Base-by-base conservation (phyloP, 1,140 invertebrate species). In the Diplogasteroides magnus region DNA sequence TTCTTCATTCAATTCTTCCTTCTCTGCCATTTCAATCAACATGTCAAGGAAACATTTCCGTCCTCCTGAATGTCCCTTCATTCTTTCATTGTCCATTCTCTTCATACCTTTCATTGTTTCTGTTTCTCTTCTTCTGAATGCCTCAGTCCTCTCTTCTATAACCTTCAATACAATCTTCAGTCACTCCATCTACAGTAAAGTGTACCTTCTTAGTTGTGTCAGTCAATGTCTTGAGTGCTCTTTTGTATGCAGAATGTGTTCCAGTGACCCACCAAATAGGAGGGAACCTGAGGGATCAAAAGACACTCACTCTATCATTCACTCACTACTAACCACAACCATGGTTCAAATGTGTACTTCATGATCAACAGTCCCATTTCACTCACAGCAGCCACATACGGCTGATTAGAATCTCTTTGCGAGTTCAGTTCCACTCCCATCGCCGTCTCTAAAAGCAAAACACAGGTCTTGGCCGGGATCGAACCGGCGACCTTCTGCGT, bases 21-120 rank as follows among this genome's bases (percentile, higher is more conserved):
- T 14, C 3, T 31, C 89, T 25, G 90, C 88, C 56, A 89, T 89
- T 83, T 92, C 90, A 29, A 96, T 87, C 76, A 96, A 84, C 64
- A 94, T 86, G 83, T 97, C 93, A 66, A 97, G 87, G 86, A 97
- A 95, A n/a, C n/a, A n/a, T n/a, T n/a, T n/a, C n/a, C n/a, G n/a
- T n/a, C n/a, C n/a, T n/a, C n/a, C n/a, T n/a, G n/a, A n/a, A n/a
- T n/a, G n/a, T n/a, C n/a, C n/a, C n/a, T n/a, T n/a, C n/a, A n/a
- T n/a, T n/a, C n/a, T n/a, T n/a, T 32, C 93, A 93, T 71, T 93
- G 79, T 92, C 91, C 86, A 92, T 92, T 84, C 88, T 58, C 75
- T 64, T 68, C 29, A n/a, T 68, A n/a, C 26, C 15, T 61, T 31
- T 27, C 19, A 29, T n/a, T n/a, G 31, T 48, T 25, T n/a, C n/a